Conservation (phyloP, 2,113 vertebrate genomes). For the Piprites chloris region DNA sequence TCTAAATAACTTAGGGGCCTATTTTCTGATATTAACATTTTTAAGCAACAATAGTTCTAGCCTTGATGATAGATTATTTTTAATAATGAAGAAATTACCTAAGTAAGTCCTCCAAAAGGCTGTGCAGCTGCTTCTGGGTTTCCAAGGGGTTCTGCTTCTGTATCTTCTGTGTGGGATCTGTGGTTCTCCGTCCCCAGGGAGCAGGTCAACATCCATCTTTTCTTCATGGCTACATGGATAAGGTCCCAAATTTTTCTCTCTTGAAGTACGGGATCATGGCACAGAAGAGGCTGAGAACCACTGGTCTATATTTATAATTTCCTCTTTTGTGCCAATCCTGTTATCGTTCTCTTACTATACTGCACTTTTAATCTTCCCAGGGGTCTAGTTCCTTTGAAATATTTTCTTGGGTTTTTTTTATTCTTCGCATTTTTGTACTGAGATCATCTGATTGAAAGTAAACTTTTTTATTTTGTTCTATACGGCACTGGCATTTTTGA, state of each 20-base stretch:
- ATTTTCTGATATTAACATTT: neutral
- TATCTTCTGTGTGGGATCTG: neutral
- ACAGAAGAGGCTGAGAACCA: constrained; percentile 8
- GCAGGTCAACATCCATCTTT: neutral
- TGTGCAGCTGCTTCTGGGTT: neutral
- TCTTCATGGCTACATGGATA: neutral
- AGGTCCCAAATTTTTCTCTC: neutral
- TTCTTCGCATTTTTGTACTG: neutral
- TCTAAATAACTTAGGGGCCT: neutral
- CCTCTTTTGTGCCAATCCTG: neutral
- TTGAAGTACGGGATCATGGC: neutral
- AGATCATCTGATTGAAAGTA: neutral
- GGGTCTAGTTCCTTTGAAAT: neutral
- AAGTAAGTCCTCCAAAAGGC: neutral
- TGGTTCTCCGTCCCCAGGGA: neutral
- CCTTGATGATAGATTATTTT: neutral
- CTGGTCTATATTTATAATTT: constrained; percentile 20
- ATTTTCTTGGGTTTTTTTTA: neutral
- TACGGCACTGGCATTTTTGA: neutral
- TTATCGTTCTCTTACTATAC: neutral
- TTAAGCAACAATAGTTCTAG: neutral
- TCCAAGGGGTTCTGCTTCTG: neutral
- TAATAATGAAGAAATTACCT: neutral
- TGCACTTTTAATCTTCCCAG: constrained; percentile 15
- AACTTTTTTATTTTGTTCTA: neutral